These are phyloP conservation scores for Oscheius myriophilus DNA, from an alignment of 2,888 invertebrate genomes.

Conservation along the genomic window DNA sequence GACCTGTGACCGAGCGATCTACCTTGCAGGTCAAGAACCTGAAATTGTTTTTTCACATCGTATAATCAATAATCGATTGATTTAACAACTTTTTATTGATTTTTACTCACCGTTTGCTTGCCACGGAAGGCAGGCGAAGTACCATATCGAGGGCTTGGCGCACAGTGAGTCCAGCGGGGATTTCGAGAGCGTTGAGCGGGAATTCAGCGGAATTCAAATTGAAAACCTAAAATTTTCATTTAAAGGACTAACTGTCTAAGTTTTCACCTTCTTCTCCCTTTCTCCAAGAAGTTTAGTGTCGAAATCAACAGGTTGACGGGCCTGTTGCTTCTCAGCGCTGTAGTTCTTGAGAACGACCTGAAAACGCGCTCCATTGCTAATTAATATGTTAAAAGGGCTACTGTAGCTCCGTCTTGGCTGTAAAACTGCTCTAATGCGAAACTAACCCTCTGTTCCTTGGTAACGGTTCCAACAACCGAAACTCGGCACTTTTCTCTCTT, in stretches of 20 bases:
- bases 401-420: no score
- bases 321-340: background rate
- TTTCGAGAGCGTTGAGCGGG: constrained; percentile 47
- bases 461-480: constrained; percentile 90
- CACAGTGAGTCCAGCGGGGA: constrained; percentile 78
- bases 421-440: no score
- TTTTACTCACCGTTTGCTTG: constrained; percentile 81
- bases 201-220: constrained; percentile 75
- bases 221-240: constrained; percentile 75
- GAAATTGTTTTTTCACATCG: background rate
- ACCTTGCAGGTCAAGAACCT: constrained; percentile 63
- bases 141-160: constrained; percentile 82
- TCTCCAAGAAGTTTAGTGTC: constrained; percentile 54
- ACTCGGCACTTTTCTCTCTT: constrained; percentile 90
- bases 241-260: background rate
- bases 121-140: constrained; percentile 85
- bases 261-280: constrained; percentile 74
- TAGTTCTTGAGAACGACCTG: constrained; percentile 18
- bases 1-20: constrained; percentile 87
- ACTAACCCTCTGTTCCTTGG: constrained; percentile 77
- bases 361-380: background rate
- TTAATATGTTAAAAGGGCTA: constrained; percentile 36
- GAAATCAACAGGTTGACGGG: constrained; percentile 49
- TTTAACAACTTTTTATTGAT: background rate
- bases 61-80: background rate